Conservation (phyloP, 2,113 vertebrate genomes). For the Rhabdomys dilectus region DNA sequence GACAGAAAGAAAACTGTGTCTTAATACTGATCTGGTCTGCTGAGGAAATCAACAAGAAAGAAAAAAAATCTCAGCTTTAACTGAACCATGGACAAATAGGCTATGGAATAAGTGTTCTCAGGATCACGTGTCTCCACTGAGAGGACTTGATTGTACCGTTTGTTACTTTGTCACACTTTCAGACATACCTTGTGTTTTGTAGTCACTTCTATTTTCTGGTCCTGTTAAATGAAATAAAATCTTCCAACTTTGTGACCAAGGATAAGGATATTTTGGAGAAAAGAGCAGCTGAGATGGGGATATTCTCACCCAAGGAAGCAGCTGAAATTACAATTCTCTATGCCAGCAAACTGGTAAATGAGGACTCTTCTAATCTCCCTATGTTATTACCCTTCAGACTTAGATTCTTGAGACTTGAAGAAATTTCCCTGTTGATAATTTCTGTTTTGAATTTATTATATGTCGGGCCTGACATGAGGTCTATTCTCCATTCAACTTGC, state of each 20-base stretch:
- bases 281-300: background rate
- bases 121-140: background rate
- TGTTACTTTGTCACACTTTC: background rate
- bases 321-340: background rate
- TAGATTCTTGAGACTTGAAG: background rate
- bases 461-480: no score
- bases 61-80: background rate
- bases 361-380: background rate
- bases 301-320: background rate
- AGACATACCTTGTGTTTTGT: background rate
- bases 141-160: background rate
- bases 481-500: no score
- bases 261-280: accelerated
- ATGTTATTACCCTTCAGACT: background rate
- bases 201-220: background rate
- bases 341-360: background rate
- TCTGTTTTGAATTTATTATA: background rate
- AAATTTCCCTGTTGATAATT: background rate
- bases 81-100: background rate
- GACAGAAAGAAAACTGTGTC: no score
- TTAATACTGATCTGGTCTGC: background rate
- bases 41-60: background rate
- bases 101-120: background rate
- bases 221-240: background rate
- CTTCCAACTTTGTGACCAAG: background rate